Conservation (phyloP, 2,888 invertebrate genomes). For the Scelioninae gen. 1 region DNA sequence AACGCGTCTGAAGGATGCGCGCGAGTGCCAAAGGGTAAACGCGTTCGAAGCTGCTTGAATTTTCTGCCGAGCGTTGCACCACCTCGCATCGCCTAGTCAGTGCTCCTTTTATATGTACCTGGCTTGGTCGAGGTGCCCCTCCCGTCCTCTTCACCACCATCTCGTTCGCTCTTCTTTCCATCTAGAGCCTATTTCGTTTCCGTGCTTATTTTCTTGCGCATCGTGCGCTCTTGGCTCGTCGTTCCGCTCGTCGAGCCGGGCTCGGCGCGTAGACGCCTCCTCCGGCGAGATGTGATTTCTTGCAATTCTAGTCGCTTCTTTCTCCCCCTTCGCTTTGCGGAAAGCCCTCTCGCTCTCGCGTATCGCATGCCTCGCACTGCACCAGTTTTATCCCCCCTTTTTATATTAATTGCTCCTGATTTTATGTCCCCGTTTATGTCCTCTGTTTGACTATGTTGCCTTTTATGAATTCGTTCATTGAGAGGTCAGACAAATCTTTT, state of each 20-base stretch:
- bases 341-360: slow-evolving; percentile 10
- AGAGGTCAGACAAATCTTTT: neutral
- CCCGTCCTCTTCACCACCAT: neutral
- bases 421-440: slow-evolving; percentile 32
- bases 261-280: slow-evolving; percentile 46
- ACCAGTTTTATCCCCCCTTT: slow-evolving; percentile 38
- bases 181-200: slow-evolving; percentile 57
- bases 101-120: slow-evolving; percentile 48
- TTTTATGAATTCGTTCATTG: neutral
- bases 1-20: slow-evolving; percentile 59
- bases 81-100: slow-evolving; percentile 51
- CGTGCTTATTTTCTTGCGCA: slow-evolving; percentile 59
- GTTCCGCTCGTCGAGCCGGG: slow-evolving; percentile 49
- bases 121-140: slow-evolving; percentile 30
- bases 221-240: slow-evolving; percentile 54
- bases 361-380: slow-evolving; percentile 4
- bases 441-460: slow-evolving; percentile 5
- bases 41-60: slow-evolving; percentile 66
- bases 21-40: slow-evolving; percentile 68
- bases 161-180: slow-evolving; percentile 14
- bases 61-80: slow-evolving; percentile 63
- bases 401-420: slow-evolving; percentile 46
- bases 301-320: slow-evolving; percentile 25
- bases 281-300: slow-evolving; percentile 58
- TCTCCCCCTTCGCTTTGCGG: slow-evolving; percentile 24